Base-by-base conservation (phyloP, 2,797 vertebrate species). In the Acipenser transmontanus region DNA sequence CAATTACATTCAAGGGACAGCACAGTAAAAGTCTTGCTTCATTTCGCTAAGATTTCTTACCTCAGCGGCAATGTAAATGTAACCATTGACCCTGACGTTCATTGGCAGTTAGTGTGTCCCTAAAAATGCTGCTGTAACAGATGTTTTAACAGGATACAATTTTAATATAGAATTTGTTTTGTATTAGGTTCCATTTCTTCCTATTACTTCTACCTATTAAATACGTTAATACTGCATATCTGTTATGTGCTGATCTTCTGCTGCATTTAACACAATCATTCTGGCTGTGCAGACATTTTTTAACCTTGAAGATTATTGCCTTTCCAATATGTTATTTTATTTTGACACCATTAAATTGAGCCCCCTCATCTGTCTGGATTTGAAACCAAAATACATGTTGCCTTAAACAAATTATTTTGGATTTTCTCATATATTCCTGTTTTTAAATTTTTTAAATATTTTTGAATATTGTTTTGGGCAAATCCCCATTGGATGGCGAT, bases 101-200 rank as follows among this genome's bases (percentile, higher is more conserved):
- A 13, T 14, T 66, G 49, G 60, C 70, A 11, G 66, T 47, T 48
- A 70, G 57, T 65, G 68, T 63, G 63, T 68, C 72, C 72, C 68
- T 66, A 68, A 71, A 75, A 59, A 52, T 49, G 34, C 54, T 59
- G n/a, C 56, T 11, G 20, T 49, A 50, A 10, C n/a, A 61, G 59
- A 76, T 76, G 74, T 74, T 66, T 64, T 63, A 60, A 63, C 49
- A 57, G 68, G 81, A 81, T 80, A 66, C 61, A 6, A 78, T 78
- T 80, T 80, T 74, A 82, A 74, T 72, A 73, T 52, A 9, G 56
- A 65, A 61, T 47, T 67, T 1, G 60, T 54, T 59, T 17, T 17
- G 17, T 17, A 17, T 17, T 17, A 17, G 17, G 17, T 17, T 17
- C 17, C 17, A 17, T 17, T 17, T 17, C 17, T 17, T 17, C 17